These are phyloP conservation scores for Caenorhabditis briggsae DNA, from an alignment of 1,140 invertebrate genomes.

Conservation along the genomic window DNA sequence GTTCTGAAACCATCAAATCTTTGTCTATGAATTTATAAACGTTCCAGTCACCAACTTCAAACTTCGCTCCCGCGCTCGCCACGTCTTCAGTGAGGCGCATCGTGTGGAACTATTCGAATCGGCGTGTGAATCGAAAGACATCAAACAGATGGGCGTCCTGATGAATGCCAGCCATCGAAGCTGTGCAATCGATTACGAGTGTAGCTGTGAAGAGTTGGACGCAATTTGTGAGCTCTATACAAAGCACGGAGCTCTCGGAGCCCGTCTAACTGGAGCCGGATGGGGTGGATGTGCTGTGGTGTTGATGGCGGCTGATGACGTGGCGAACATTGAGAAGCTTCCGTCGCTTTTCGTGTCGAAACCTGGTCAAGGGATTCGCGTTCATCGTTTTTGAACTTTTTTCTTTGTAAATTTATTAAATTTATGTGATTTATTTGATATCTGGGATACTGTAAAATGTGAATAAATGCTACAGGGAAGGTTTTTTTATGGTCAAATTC, in stretches of 20 bases:
- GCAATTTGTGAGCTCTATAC: constrained; percentile 86
- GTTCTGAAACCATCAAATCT: neutral
- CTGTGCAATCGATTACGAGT: constrained; percentile 87
- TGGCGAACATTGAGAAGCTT: constrained; percentile 80
- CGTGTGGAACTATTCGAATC: constrained; percentile 85
- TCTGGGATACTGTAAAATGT: neutral
- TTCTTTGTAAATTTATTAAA: neutral
- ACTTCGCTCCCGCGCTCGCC: constrained; percentile 86
- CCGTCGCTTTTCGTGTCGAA: constrained; percentile 59
- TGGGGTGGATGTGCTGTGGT: constrained; percentile 97
- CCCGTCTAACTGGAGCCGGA: constrained; percentile 90
- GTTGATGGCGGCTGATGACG: constrained; percentile 81
- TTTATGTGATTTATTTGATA: neutral
- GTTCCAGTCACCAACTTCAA: constrained; percentile 82
- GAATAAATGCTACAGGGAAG: too few relatives aligned
- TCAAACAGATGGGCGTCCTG: constrained; percentile 84
- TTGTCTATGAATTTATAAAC: constrained; percentile 35
- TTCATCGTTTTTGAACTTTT: constrained; percentile 58
- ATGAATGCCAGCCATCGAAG: constrained; percentile 92
- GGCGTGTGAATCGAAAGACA: constrained; percentile 81
- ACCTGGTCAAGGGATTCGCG: constrained; percentile 69
- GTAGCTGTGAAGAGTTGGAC: constrained; percentile 91
- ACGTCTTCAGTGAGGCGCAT: constrained; percentile 86
- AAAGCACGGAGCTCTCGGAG: constrained; percentile 84
- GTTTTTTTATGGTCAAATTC: too few relatives aligned